These are phyloP conservation scores for Hirudo medicinalis DNA, from an alignment of 1,140 invertebrate species.

Conservation along the genomic window DNA sequence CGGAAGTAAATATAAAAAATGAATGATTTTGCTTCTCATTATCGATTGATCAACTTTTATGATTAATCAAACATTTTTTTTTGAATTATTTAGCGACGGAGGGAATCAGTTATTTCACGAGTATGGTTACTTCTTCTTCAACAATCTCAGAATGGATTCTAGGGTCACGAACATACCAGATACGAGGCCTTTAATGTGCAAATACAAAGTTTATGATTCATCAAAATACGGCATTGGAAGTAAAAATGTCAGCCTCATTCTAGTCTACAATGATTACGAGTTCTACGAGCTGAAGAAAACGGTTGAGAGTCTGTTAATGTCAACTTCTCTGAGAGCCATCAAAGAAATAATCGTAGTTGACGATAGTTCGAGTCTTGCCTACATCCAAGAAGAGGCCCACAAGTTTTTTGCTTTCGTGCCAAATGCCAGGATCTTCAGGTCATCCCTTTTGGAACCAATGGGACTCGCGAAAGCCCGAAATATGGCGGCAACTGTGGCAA, in stretches of 20 bases:
- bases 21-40: no score
- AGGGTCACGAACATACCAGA: not conserved
- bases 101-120: no score
- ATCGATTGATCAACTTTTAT: no score
- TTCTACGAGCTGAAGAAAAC: conserved; percentile 24
- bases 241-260: conserved; percentile 10
- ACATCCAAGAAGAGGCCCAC: conserved; percentile 17
- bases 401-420: conserved; percentile 5
- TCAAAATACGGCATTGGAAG: not conserved
- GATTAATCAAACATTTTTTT: no score
- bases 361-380: conserved; percentile 19
- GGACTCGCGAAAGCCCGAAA: not conserved
- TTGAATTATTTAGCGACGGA: no score
- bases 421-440: not conserved
- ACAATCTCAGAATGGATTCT: not conserved
- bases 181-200: not conserved
- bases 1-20: no score
- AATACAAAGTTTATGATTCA: not conserved
- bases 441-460: not conserved
- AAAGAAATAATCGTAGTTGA: conserved; percentile 23
- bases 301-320: conserved; percentile 13
- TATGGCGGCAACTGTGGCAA: conserved; percentile 15
- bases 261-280: conserved; percentile 22
- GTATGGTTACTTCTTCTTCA: no score
- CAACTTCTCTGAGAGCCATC: conserved; percentile 11